phyloP scores from a whole-genome alignment of 1,140 invertebrate species.

The Drosophila nigrodunni region DNA sequence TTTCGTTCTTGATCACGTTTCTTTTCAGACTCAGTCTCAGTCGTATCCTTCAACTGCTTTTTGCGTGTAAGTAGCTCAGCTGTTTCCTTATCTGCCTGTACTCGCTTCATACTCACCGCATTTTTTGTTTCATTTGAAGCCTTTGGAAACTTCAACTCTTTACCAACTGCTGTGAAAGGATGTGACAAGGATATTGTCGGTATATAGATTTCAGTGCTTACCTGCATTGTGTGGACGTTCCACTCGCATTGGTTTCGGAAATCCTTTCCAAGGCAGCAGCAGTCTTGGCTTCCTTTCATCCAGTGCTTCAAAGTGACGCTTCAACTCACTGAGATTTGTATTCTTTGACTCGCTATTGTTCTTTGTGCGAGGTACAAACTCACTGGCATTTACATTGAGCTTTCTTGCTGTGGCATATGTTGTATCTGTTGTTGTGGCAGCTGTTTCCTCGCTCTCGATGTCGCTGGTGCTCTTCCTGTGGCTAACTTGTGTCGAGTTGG shows the following conservation, averaged over 20 bases:
- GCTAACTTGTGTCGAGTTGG: neutral
- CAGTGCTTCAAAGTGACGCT: neutral
- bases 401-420: neutral
- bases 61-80: neutral
- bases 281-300: constrained; percentile 18
- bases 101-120: neutral
- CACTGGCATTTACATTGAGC: constrained; percentile 39
- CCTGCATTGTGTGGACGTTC: neutral
- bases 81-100: constrained; percentile 1
- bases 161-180: neutral
- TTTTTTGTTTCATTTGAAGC: neutral
- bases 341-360: neutral
- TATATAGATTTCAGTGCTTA: constrained; percentile 1
- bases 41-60: neutral
- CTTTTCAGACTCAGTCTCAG: constrained; percentile 26
- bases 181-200: neutral
- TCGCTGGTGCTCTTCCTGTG: constrained; percentile 15
- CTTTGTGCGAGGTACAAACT: constrained; percentile 46
- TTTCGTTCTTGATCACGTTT: constrained; percentile 56
- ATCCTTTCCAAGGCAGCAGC: constrained; percentile 63
- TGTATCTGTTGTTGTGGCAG: neutral
- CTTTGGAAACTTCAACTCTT: neutral
- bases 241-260: constrained; percentile 41
- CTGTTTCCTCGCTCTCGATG: constrained; percentile 13
- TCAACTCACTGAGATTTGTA: neutral